Evolutionary conservation across 2,888 invertebrate species (phyloP), one percentile per base, ranked within the genome.

Genomic region (Metacarcinus magister): DNA sequence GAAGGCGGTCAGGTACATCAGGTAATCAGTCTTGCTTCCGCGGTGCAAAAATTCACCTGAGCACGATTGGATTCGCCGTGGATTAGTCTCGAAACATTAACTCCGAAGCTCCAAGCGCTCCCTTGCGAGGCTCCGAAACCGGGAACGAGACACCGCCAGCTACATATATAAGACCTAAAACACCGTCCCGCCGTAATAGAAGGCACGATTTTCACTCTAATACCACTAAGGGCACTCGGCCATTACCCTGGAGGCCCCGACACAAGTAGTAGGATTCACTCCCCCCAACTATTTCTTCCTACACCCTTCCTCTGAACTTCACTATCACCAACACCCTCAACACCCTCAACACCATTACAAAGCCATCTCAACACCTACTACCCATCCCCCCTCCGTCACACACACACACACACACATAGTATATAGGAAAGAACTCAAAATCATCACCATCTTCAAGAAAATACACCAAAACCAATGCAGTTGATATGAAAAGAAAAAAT

Each of bases 221-320:
- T 67, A 67, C 67, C 67, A 67, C 67, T 67, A 67, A 67, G 67
- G 67, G 67, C 67, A 67, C 67, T 67, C 67, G 67, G 67, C 67
- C 67, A 67, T 67, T 67, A 67, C 90, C 43, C 39, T 32, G 90
- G 39, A 90, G 23, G 39, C 90, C 8, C 23, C 16, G 39, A 90
- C 39, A 90, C 87, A 28, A 87, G 23, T 87, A 87, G 87, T 87
- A 87, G 32, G 39, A 39, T 87, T 87, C 87, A 87, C 87, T 87
- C 87, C 87, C 39, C 87, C 48, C 48, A 48, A 48, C 48, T 13
- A 8, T 19, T 2, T 13, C 54, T 13, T 54, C 54, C 16, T 54
- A 39, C 54, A 3, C 16, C 54, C 54, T 54, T 2, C 54, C 16
- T 13, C 19, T 54, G 2, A 10, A 19, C 16, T 54, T 54, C 54